Evolutionary conservation across 2,113 vertebrate species (phyloP).

Genomic region (Caranx ignobilis): DNA sequence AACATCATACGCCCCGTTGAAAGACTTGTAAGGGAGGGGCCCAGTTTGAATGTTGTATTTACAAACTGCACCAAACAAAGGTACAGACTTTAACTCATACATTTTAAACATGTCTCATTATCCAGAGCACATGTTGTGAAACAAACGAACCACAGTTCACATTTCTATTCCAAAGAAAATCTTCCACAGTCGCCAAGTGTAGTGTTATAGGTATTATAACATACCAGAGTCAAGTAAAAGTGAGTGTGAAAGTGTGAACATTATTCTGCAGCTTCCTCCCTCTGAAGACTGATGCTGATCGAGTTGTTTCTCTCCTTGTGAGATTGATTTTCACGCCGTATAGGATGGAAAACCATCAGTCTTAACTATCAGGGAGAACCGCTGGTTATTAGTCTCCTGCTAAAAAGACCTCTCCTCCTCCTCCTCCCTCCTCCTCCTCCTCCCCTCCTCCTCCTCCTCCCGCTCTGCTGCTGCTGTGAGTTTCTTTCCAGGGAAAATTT

Average conservation of each 20-base stretch:
- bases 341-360: conserved; percentile 3
- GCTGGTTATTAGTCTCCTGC: conserved; percentile 12
- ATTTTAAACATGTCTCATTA: too few relatives aligned
- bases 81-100: too few relatives aligned
- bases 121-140: too few relatives aligned
- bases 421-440: conserved; percentile 30
- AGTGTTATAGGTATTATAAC: not conserved
- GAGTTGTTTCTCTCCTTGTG: conserved; percentile 8
- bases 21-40: not conserved
- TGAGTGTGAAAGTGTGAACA: conserved; percentile 3
- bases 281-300: not conserved
- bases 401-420: conserved; percentile 36
- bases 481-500: conserved; percentile 52
- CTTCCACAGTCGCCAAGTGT: not conserved
- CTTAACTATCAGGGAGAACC: conserved; percentile 15
- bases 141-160: too few relatives aligned
- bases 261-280: not conserved
- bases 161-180: not conserved
- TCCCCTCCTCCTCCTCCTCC: not conserved
- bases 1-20: conserved; percentile 39
- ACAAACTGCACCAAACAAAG: too few relatives aligned
- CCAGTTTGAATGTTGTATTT: too few relatives aligned
- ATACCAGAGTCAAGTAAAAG: not conserved
- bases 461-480: conserved; percentile 29
- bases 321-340: conserved; percentile 8